phyloP scores from a whole-genome alignment of 2,113 vertebrate species.

The Lanius collurio region DNA sequence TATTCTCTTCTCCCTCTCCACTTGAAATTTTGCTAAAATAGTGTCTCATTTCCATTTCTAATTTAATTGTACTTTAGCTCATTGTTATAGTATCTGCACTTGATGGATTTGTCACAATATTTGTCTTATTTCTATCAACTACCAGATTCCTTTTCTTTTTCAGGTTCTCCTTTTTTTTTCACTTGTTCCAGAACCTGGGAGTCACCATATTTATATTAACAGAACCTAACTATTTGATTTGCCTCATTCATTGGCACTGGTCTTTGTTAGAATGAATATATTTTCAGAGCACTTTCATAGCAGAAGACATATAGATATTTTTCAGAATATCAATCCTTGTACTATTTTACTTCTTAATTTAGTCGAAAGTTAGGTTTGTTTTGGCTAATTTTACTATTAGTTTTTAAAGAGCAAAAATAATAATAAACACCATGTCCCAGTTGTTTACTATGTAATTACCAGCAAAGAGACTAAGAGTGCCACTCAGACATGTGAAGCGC shows the following conservation, averaged over 20 bases:
- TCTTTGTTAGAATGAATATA: slow-evolving; percentile 6
- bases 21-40: slow-evolving; percentile 8
- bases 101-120: slow-evolving; percentile 64
- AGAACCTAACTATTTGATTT: background rate
- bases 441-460: background rate
- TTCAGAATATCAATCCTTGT: background rate
- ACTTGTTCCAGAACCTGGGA: slow-evolving; percentile 20
- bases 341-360: background rate
- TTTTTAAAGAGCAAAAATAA: background rate
- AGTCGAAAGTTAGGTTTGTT: background rate
- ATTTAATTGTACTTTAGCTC: slow-evolving; percentile 55
- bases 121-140: slow-evolving; percentile 46
- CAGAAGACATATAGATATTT: background rate
- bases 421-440: background rate
- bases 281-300: slow-evolving; percentile 24
- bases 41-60: slow-evolving; percentile 65
- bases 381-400: background rate
- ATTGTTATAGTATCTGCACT: slow-evolving; percentile 9
- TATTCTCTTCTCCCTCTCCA: background rate
- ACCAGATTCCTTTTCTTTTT: slow-evolving; percentile 33
- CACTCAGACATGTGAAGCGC: background rate
- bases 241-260: background rate
- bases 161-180: slow-evolving; percentile 27
- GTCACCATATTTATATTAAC: slow-evolving; percentile 18
- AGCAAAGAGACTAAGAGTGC: background rate